Evolutionary conservation across 2,113 vertebrate species (phyloP), one percentile per base, ranked within the genome.

Genomic region (Grus americana): DNA sequence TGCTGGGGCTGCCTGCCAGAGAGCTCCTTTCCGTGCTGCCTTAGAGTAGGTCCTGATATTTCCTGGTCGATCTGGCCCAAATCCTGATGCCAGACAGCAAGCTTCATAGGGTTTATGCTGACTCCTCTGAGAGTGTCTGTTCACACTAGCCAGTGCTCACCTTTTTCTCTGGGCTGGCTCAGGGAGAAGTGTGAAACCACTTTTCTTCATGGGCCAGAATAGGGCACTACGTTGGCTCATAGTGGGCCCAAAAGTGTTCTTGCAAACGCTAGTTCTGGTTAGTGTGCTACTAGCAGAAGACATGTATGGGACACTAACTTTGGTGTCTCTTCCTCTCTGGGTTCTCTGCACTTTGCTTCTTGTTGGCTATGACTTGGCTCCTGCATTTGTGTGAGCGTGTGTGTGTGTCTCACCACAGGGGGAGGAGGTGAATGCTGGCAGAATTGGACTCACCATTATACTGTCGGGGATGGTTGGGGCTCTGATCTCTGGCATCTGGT

Each of bases 341-440:
- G 19, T 82, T 22, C 66, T 82, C n/a, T 79, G n/a, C 52, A 40
- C 34, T 79, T 81, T 36, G 12, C n/a, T 54, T 70, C 32, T 63
- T 65, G 42, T 63, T 94, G 58, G 44, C 26, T 88, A 12, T 44
- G 36, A 75, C 52, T 65, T 93, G 42, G 49, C 38, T 54, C 14
- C 52, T 87, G 54, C 62, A 44, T 95, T 92, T 92, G 68, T 89
- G 50, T 93, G 74, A 91, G 80, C 55, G 49, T 75, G 57, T 96
- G 21, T 70, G 79, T 98, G 93, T 95, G 86, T 95, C 81, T 97
- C 47, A 5, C 86, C 83, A 40, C 96, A 99, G 99, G 99, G 99
- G 55, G 97, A 99, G 97, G 99, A 99, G 93, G 97, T 99, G 97
- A 99, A 99, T 91, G 99, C 99, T 98, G 99, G 99, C 86, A 98